Percentiles rank a stretch among this genome's conserved stretches.
phyloP scores from a whole-genome alignment of 2,113 vertebrate genomes.

The Tympanuchus pallidicinctus region DNA sequence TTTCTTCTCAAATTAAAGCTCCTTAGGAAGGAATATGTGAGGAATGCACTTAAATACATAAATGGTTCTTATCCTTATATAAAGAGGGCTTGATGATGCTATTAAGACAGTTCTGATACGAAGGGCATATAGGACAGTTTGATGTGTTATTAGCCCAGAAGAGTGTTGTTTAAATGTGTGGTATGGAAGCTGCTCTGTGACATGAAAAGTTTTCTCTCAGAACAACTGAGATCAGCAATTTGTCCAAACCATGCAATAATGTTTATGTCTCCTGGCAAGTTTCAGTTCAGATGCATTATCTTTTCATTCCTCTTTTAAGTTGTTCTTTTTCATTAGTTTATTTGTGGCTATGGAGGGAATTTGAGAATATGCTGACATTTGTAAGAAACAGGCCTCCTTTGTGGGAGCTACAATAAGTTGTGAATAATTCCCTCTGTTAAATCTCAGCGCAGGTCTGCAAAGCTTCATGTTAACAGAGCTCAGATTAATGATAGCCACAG shows the following conservation, averaged over 20 bases:
- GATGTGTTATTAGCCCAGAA: background rate
- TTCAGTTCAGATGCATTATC: slow-evolving; percentile 35
- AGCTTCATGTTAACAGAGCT: background rate
- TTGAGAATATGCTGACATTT: slow-evolving; percentile 50
- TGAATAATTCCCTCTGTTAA: slow-evolving; percentile 64
- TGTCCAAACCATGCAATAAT: slow-evolving; percentile 15
- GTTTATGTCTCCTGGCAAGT: slow-evolving; percentile 41
- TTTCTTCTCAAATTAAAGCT: background rate
- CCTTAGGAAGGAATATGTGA: background rate
- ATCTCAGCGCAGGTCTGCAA: slow-evolving; percentile 25
- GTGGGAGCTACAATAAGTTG: slow-evolving; percentile 24
- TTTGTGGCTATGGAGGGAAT: slow-evolving; percentile 28
- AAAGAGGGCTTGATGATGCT: background rate
- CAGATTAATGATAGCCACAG: background rate
- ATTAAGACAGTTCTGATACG: background rate
- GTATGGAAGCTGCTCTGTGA: background rate
- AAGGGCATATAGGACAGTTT: background rate
- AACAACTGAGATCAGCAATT: slow-evolving; percentile 38
- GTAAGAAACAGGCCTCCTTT: slow-evolving; percentile 45
- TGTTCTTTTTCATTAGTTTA: slow-evolving; percentile 42
- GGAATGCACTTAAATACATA: background rate
- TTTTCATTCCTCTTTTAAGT: slow-evolving; percentile 47
- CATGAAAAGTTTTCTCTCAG: background rate
- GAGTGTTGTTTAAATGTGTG: background rate
- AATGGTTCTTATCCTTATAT: background rate